Evolutionary conservation across 2,888 invertebrate genomes (phyloP), one percentile per base, ranked within the genome.

Genomic region (Catocala fraxini): DNA sequence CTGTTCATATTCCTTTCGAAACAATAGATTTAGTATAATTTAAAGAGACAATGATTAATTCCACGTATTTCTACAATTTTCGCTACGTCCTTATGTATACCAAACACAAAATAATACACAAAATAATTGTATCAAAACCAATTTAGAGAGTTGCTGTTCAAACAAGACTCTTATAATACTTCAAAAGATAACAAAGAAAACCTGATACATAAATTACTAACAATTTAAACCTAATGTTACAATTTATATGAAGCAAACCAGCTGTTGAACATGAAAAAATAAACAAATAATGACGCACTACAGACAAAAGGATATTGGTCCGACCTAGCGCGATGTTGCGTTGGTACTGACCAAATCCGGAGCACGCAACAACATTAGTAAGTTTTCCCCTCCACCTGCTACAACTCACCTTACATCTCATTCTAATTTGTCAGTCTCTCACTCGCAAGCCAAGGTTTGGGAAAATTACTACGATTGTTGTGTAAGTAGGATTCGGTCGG

Each of bases 291-390:
- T 25, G 25, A 3, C 56, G 56, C 51, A 58, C 65, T 75, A 69
- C 65, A 67, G 54, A 54, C 56, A 61, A 63, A 46, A 74, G 62
- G 63, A 64, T 62, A 39, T 70, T 76, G 75, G 75, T 76, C 76
- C 73, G 57, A 68, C 59, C 61, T 59, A 60, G 53, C 11, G 34
- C 42, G 15, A 41, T 39, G 33, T 62, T 41, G 47, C 53, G 43
- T 5, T 46, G 12, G 51, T 55, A 51, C 57, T 41, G 45, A 59
- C 55, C 59, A 63, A 70, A 57, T 52, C 47, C 42, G 11, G 6
- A n/a, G 33, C 39, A 51, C 59, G 42, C n/a, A n/a, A 54, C 15
- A 59, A 59, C 43, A 48, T 33, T 47, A 52, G 39, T 42, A 58
- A 58, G 46, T 9, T 48, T 48, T 12, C 33, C 41, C 47, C n/a